phyloP scores from a whole-genome alignment of 2,888 invertebrate genomes.

The Reticulitermes lucifugus region DNA sequence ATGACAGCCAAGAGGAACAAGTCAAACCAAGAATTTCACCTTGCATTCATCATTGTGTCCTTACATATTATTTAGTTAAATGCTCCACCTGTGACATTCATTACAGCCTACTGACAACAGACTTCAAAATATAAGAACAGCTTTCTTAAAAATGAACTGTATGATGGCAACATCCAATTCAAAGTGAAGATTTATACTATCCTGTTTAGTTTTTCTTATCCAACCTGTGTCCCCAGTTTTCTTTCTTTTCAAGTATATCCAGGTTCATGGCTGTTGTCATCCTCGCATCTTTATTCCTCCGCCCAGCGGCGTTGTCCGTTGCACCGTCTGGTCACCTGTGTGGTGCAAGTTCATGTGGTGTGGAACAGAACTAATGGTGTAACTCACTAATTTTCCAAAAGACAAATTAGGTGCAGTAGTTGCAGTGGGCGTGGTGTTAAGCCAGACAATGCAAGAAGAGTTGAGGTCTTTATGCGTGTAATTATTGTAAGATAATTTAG shows the following conservation, averaged over 20 bases:
- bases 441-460: neutral
- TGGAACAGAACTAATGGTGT: neutral
- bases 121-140: neutral
- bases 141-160: neutral
- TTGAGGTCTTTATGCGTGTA: constrained; percentile 42
- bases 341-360: neutral
- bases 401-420: constrained; percentile 18
- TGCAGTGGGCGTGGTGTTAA: neutral
- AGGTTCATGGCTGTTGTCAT: constrained; percentile 17
- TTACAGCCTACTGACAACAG: constrained; percentile 6
- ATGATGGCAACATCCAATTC: constrained; percentile 1
- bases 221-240: neutral
- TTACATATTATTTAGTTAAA: neutral
- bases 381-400: constrained; percentile 31
- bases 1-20: neutral
- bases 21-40: neutral
- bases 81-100: neutral
- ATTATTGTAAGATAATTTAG: constrained; percentile 54
- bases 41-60: constrained; percentile 8
- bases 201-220: too few species aligned
- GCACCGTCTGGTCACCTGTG: neutral
- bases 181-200: neutral
- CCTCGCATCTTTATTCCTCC: constrained; percentile 1
- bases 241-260: neutral
- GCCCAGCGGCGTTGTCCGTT: neutral